Evolutionary conservation across 92 coral and sea anemone genomes (phyloP), one percentile per base, ranked within the genome.

Genomic region (Scolanthus callimorphus): DNA sequence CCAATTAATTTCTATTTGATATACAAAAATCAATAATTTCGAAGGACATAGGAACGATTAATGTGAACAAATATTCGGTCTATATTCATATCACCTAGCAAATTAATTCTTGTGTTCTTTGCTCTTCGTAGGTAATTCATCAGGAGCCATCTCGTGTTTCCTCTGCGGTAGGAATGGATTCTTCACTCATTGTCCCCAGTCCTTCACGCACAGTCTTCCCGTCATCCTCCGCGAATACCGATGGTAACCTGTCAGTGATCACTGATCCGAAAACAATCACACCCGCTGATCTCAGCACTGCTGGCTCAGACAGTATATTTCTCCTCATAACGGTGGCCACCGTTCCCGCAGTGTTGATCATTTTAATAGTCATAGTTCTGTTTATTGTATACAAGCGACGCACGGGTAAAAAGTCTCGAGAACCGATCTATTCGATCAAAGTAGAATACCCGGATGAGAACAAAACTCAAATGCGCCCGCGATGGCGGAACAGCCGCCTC

Each of bases 371-470:
- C 2, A 27, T 82, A 3, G 63, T 87, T 11, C 53, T 62, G 20
- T 79, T 73, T 27, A 69, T 82, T 27, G 37, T 82, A 21, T 41
- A 71, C 20, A 29, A 76, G 59, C 83, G 86, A 2, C 76, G 59
- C 9, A 65, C 60, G 6, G 85, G 84, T 49, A 77, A 67, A 20
- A 78, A 76, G 13, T 34, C 69, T 24, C 51, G 69, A 19, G 85
- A 75, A 11, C 80, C 89, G 0, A 59, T 67, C 29, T 87, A 82
- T 52, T 70, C 71, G 17, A 78, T 87, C 23, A 80, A 74, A 63
- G 62, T 87, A 25, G 95, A 87, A 57, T 87, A 87, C 20, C 49
- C 59, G 4, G 95, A 87, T 46, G 84, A 83, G 45, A 51, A 44
- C 44, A 76, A 52, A 24, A 9, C 52, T 4, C 78, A 65, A 8